These are phyloP conservation scores for Pocillopora grandis DNA, from an alignment of 92 coral and sea anemone genomes.

Conservation along the genomic window DNA sequence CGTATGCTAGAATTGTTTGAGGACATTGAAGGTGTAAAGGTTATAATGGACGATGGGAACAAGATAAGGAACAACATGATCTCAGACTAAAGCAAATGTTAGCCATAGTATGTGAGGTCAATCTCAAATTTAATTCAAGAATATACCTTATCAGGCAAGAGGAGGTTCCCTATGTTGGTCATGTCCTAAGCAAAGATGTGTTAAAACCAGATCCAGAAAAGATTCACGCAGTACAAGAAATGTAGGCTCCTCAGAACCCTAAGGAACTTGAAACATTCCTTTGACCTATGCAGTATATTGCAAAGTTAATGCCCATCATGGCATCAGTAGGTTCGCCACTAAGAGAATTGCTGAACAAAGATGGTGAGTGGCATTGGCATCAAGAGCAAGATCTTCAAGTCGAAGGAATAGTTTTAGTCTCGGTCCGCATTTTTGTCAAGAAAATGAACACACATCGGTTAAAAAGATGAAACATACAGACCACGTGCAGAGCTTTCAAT, in stretches of 20 bases:
- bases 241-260: conserved; percentile 18
- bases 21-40: no score
- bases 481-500: no score
- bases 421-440: no score
- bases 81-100: no score
- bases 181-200: conserved; percentile 16
- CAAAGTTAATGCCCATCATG: conserved; percentile 25
- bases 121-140: no score
- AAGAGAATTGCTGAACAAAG: conserved; percentile 18
- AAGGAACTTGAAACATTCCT: conserved; percentile 10
- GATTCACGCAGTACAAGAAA: conserved; percentile 3
- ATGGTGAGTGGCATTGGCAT: conserved; percentile 32
- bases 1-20: no score
- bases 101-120: no score
- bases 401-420: no score
- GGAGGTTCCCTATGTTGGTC: conserved; percentile 35
- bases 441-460: no score
- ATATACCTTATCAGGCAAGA: conserved; percentile 15
- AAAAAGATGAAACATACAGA: no score
- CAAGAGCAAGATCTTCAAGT: not conserved
- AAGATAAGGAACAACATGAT: no score
- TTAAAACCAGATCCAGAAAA: conserved; percentile 32
- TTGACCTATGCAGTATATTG: conserved; percentile 22
- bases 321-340: conserved; percentile 34
- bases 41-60: no score